phyloP scores from a whole-genome alignment of 2,888 invertebrate species.

The Pyrgus malvae region DNA sequence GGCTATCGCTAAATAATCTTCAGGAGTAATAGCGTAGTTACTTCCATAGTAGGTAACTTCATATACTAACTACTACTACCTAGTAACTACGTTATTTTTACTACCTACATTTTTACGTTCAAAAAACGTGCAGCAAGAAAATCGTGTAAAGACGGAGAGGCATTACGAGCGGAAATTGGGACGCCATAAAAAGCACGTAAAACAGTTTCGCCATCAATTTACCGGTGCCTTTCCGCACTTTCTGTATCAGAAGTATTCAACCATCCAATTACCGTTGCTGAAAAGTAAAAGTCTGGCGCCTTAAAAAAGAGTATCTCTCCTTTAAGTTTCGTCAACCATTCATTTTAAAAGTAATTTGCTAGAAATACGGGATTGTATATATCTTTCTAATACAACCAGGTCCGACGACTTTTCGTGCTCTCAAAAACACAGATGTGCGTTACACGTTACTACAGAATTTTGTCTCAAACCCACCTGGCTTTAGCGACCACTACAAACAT shows the following conservation, averaged over 20 bases:
- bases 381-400: too few relatives aligned
- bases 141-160: not conserved
- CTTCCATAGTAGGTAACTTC: not conserved
- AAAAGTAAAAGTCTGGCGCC: not conserved
- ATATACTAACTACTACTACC: too few relatives aligned
- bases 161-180: conserved; percentile 22
- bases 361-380: too few relatives aligned
- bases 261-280: not conserved
- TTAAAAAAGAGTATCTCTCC: not conserved
- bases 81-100: not conserved
- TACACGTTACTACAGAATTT: too few relatives aligned
- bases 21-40: not conserved
- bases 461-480: too few relatives aligned
- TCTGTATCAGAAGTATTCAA: too few relatives aligned
- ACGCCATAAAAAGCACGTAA: conserved; percentile 29
- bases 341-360: too few relatives aligned
- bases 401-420: too few relatives aligned
- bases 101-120: not conserved
- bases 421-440: too few relatives aligned
- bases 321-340: not conserved
- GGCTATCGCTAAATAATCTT: too few relatives aligned
- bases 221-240: not conserved
- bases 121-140: not conserved
- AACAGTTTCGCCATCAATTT: not conserved
- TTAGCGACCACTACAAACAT: too few relatives aligned